Percentiles rank a stretch among this genome's conserved stretches.
These are phyloP conservation scores for Nineta flava DNA, from an alignment of 2,888 invertebrate genomes.

Conservation along the genomic window DNA sequence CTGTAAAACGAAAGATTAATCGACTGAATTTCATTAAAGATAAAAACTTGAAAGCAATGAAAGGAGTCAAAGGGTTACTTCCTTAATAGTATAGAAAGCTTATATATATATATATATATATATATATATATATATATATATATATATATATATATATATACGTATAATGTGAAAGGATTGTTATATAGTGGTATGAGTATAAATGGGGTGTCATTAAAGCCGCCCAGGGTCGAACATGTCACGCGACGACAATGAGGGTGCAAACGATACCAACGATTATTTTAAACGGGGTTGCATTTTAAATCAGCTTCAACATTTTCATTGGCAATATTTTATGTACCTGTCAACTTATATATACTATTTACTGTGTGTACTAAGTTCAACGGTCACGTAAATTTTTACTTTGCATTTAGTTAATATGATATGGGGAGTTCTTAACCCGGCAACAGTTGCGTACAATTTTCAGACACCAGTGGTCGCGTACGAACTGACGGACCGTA, in stretches of 20 bases:
- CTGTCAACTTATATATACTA: neutral
- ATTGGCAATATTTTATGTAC: neutral
- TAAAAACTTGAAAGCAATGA: neutral
- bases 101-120: no score
- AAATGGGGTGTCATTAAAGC: neutral
- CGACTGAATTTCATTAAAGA: constrained; percentile 1
- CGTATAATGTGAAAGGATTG: no score
- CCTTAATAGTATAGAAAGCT: neutral
- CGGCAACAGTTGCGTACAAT: no score
- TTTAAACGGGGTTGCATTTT: constrained; percentile 4
- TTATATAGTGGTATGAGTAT: no score
- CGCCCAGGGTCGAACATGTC: constrained; percentile 1
- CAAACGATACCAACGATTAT: constrained; percentile 5
- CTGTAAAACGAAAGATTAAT: neutral
- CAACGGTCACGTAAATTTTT: no score
- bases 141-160: no score
- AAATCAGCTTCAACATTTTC: constrained; percentile 1
- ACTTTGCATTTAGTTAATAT: no score
- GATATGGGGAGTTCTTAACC: no score
- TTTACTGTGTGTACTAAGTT: no score
- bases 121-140: no score
- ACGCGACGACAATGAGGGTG: constrained; percentile 4
- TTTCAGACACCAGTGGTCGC: no score
- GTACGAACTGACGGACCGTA: no score
- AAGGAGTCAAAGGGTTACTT: constrained; percentile 1